Evolutionary conservation across 2,113 vertebrate species (phyloP), one percentile per base, ranked within the genome.

Genomic region (Xiphorhynchus elegans): DNA sequence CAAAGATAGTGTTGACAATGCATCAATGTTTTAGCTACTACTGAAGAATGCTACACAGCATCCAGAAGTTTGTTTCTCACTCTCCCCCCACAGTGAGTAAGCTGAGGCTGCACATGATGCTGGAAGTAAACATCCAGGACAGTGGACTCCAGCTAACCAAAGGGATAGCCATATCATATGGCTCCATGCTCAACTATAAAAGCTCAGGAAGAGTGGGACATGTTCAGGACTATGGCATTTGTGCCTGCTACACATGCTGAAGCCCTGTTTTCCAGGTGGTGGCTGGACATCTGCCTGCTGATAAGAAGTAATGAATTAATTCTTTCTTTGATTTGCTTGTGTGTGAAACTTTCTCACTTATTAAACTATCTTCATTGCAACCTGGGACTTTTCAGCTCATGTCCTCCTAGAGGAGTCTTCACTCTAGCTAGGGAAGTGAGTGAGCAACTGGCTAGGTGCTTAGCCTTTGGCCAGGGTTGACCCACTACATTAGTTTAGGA

Each of bases 391-490:
- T 73, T 68, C 64, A 73, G 10, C 31, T 87, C 55, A 33, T 55
- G 35, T 4, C 47, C 14, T 63, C 7, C 21, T 55, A 49, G 11
- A 35, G 31, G 14, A 42, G 3, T 15, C 40, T 40, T 55, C 33
- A n/a, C 16, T 47, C 10, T 25, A 37, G 11, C 25, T 55, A 26
- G 35, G 11, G 59, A 63, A 56, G 13, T 8, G 23, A 44, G 13
- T 1, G 1, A 81, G 18, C 1, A 7, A 11, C 17, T 69, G n/a
- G 6, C 10, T 59, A 10, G 7, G 19, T 9, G 16, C 8, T 73
- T 46, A 64, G 16, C 7, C 37, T 69, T 55, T 64, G 53, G 39
- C 25, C 31, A 33, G 13, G 3, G 9, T 84, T 24, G 84, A 42
- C 19, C 6, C 26, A 67, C 31, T 16, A 60, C 14, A 52, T 23